Base-by-base conservation (phyloP, 2,888 invertebrate genomes). In the Molanna angustata region DNA sequence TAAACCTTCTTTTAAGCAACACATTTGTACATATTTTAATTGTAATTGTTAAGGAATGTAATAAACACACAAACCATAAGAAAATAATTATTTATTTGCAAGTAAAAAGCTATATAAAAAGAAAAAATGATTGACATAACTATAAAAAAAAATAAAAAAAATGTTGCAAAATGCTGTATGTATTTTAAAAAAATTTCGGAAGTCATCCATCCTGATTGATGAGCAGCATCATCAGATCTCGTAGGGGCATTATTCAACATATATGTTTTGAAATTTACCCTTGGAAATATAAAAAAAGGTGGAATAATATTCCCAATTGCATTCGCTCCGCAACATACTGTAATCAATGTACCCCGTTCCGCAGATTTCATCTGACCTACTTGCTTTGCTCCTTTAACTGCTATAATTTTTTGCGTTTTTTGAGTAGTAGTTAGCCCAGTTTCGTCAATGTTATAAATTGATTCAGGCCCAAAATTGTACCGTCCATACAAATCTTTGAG, bases 361-460 rank as follows among this genome's bases (percentile, higher is more conserved):
- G 44, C 44, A 16, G 44, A 44, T 44, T 27, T 44, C 17, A 31
- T 16, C 17, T 22, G 31, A 31, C 44, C 31, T n/a, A 44, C 44
- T 44, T 44, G 44, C 31, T 44, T 44, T 27, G 31, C 17, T 31
- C 44, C 44, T 44, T 44, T 31, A 11, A 21, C 7, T 17, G 27
- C 44, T 11, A 44, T 14, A 22, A 44, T 21, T 31, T 44, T 44
- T 16, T 31, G 44, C 3, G 31, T 22, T 16, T 18, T 22, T 14
- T 44, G 44, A 14, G 21, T 21, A 16, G 44, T 44, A 9, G 44
- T 44, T 4, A 44, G 22, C 9, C 31, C 44, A 27, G 44, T 31
- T 21, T 44, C 44, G 17, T 44, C 44, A 27, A 44, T 16, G 17
- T 31, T 44, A 22, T 31, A 44, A 27, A 27, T 44, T 18, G 27